phyloP scores from a whole-genome alignment of 1,140 invertebrate genomes.

The Acromyrmex echinatior region DNA sequence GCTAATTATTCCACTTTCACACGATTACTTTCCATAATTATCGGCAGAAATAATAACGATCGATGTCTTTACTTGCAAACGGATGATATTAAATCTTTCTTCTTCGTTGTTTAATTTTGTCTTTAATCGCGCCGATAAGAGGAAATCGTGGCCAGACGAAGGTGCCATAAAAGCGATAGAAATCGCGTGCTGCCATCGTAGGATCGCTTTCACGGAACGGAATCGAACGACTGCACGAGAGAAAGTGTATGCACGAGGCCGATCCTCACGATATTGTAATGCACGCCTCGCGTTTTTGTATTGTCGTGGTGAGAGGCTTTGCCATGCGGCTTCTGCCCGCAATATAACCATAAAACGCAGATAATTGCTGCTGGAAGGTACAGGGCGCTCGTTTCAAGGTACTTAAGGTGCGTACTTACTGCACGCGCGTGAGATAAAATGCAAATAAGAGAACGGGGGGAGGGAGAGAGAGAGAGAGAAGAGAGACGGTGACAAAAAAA shows the following conservation, averaged over 20 bases:
- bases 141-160: constrained; percentile 66
- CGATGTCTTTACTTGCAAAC: neutral
- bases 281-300: constrained; percentile 76
- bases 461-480: neutral
- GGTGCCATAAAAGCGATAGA: constrained; percentile 71
- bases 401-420: constrained; percentile 32
- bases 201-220: constrained; percentile 24
- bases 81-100: neutral
- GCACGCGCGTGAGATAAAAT: constrained; percentile 63
- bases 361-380: constrained; percentile 83
- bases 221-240: constrained; percentile 1
- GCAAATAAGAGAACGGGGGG: constrained; percentile 16
- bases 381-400: constrained; percentile 71
- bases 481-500: constrained; percentile 3
- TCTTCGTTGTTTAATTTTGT: neutral
- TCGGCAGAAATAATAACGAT: neutral
- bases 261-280: constrained; percentile 77
- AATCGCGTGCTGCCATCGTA: constrained; percentile 75
- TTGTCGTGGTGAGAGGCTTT: constrained; percentile 71
- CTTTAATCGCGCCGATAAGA: constrained; percentile 12
- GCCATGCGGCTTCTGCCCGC: constrained; percentile 79
- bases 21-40: neutral
- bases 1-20: neutral
- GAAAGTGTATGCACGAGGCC: constrained; percentile 41
- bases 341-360: constrained; percentile 86